phyloP scores from a whole-genome alignment of 2,113 vertebrate genomes.

The Onychostruthus taczanowskii region DNA sequence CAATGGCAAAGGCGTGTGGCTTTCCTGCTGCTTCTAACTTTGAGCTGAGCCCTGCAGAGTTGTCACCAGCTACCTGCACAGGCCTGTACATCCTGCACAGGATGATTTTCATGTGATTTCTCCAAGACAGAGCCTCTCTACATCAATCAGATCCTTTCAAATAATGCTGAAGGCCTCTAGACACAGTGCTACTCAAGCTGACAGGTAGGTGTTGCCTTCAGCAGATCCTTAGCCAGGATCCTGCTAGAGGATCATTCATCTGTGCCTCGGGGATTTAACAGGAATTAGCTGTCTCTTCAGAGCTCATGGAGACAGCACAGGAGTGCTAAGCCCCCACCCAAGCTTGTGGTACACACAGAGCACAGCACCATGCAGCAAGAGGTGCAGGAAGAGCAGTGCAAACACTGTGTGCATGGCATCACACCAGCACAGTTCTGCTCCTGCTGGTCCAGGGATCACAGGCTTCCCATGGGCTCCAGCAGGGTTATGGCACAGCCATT shows the following conservation, averaged over 20 bases:
- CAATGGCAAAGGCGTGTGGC: neutral
- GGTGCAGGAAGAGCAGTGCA: neutral
- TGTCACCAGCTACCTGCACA: neutral
- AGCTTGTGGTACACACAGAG: neutral
- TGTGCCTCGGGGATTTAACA: neutral
- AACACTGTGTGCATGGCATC: rapidly evolving
- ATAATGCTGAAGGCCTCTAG: neutral
- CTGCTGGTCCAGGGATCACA: neutral
- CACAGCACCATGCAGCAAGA: neutral
- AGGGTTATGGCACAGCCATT: neutral
- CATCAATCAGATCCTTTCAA: neutral
- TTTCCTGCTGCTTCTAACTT: neutral
- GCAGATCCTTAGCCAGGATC: neutral
- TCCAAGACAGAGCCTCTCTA: neutral
- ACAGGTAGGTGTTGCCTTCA: neutral
- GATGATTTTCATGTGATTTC: neutral
- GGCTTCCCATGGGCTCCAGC: neutral
- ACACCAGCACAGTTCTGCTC: neutral
- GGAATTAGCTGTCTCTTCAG: neutral
- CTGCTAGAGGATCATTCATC: neutral
- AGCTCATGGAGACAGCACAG: neutral
- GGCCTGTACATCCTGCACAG: neutral
- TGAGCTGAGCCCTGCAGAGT: neutral
- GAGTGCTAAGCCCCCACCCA: neutral
- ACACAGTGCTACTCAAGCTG: neutral